These are phyloP conservation scores for Disparrhopalites patrizii DNA, from an alignment of 2,888 invertebrate genomes.

Conservation along the genomic window DNA sequence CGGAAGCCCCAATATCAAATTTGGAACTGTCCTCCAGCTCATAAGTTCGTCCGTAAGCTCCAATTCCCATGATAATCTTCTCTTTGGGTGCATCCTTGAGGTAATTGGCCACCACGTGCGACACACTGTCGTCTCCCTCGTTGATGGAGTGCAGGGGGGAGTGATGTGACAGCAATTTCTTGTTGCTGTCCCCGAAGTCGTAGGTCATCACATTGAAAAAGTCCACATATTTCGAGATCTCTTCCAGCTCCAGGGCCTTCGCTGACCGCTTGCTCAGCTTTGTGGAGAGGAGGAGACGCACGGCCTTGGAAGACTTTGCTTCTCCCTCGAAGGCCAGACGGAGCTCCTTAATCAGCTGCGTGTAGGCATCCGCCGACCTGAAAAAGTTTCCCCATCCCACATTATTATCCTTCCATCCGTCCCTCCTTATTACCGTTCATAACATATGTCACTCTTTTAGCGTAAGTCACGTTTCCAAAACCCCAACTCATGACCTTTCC, in stretches of 20 bases:
- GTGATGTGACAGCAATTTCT: slow-evolving; percentile 90
- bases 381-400: no score
- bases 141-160: slow-evolving; percentile 84
- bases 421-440: no score
- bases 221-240: slow-evolving; percentile 88
- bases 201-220: slow-evolving; percentile 94
- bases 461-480: no score
- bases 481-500: no score
- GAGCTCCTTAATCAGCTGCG: slow-evolving; percentile 78
- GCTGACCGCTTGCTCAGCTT: background rate
- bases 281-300: slow-evolving; percentile 66
- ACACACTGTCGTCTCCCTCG: slow-evolving; percentile 84
- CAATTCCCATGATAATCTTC: slow-evolving; percentile 82
- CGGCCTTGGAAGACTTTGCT: slow-evolving; percentile 80
- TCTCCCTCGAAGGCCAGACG: slow-evolving; percentile 87
- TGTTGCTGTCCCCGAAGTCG: slow-evolving; percentile 89
- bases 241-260: slow-evolving; percentile 66
- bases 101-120: slow-evolving; percentile 85
- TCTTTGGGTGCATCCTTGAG: slow-evolving; percentile 88
- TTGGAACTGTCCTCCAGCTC: slow-evolving; percentile 78
- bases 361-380: slow-evolving; percentile 57
- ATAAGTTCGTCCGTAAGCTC: slow-evolving; percentile 88
- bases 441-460: no score
- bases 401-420: no score
- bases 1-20: slow-evolving; percentile 88